Conservation (phyloP, 2,113 vertebrate species). For the Pedionomus torquatus region DNA sequence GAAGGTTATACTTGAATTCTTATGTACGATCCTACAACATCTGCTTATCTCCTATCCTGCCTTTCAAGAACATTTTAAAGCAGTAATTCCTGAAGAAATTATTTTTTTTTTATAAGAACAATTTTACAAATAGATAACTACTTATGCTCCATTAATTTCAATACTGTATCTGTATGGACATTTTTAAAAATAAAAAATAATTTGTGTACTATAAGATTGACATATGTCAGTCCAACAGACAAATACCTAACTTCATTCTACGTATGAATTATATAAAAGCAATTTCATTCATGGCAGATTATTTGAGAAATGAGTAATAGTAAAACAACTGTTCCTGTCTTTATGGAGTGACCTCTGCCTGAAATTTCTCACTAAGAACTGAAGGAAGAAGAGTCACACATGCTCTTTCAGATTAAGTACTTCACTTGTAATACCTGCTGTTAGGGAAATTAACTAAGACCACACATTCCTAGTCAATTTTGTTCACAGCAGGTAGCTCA, state of each 20-base stretch:
- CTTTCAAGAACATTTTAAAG: background rate
- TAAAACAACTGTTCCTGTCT: background rate
- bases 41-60: background rate
- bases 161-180: background rate
- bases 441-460: conserved; percentile 70
- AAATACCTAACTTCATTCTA: background rate
- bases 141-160: background rate
- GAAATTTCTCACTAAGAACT: background rate
- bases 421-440: conserved; percentile 60
- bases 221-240: background rate
- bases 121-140: too few relatives aligned
- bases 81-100: background rate
- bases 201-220: rapidly evolving
- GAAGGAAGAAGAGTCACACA: background rate
- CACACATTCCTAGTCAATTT: conserved; percentile 68
- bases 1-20: background rate
- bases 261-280: background rate
- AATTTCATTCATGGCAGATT: background rate
- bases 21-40: background rate
- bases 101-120: background rate
- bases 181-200: background rate
- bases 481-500: conserved; percentile 57
- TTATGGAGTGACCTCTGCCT: conserved; percentile 1
- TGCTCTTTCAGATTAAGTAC: background rate
- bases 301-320: background rate